Percentiles rank a stretch among this genome's conserved stretches.
Evolutionary conservation across 2,113 vertebrate species (phyloP).

Genomic region (Aegithalos caudatus): DNA sequence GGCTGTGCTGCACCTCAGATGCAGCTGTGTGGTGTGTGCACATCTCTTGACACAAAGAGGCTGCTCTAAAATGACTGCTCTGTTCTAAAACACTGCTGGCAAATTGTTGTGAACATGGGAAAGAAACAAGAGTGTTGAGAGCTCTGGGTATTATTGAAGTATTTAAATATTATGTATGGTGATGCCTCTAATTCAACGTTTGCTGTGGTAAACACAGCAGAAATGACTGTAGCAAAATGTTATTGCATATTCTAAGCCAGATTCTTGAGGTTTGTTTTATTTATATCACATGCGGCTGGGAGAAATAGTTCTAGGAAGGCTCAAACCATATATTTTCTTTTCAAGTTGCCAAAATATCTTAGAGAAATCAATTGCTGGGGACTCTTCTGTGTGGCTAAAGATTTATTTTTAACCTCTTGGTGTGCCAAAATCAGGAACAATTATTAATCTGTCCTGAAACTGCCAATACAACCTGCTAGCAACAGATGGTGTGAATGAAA

Average conservation of each 20-base stretch:
- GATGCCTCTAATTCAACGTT: conserved; percentile 35
- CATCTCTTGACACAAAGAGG: background rate
- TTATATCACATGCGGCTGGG: conserved; percentile 43
- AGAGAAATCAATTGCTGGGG: conserved; percentile 16
- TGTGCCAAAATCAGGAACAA: conserved; percentile 41
- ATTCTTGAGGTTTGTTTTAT: conserved; percentile 56
- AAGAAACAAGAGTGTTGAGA: conserved; percentile 34
- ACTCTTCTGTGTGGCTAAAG: background rate
- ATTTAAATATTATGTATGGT: conserved; percentile 15
- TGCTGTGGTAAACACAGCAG: conserved; percentile 37
- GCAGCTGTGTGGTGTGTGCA: background rate
- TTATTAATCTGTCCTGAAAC: conserved; percentile 58
- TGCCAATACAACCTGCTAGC: conserved; percentile 58
- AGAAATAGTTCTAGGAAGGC: conserved; percentile 27
- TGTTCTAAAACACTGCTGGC: background rate
- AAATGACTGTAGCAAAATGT: conserved; percentile 37
- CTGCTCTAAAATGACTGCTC: background rate
- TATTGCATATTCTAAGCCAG: conserved; percentile 58
- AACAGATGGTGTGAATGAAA: conserved; percentile 62
- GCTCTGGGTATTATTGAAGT: conserved; percentile 28
- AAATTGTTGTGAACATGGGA: background rate
- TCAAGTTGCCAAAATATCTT: conserved; percentile 17
- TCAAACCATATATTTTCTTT: conserved; percentile 21
- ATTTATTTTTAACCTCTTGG: conserved; percentile 33
- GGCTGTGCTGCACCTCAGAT: background rate